These are phyloP conservation scores for Eupeodes corollae DNA, from an alignment of 1,140 invertebrate species.

Conservation along the genomic window DNA sequence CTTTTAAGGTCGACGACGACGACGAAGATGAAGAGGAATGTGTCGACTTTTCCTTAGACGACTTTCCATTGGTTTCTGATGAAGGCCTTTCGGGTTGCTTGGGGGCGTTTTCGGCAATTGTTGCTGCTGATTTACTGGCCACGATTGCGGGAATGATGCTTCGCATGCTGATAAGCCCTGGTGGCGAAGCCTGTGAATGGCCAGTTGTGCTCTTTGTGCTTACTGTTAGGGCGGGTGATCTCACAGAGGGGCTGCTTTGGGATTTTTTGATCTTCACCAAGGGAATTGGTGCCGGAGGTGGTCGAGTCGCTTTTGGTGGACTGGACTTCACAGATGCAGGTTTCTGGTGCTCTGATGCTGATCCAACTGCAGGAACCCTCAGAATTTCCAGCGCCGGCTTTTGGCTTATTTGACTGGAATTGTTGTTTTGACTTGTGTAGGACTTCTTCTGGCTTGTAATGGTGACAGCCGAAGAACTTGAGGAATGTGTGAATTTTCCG, in stretches of 20 bases:
- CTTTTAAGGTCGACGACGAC: not conserved
- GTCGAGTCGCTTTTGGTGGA: not conserved
- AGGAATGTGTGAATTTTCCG: not conserved
- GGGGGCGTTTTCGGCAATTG: too few relatives aligned
- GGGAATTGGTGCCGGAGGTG: slow-evolving; percentile 14
- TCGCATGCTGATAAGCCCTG: slow-evolving; percentile 29
- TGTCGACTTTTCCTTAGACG: not conserved
- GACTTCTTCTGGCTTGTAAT: not conserved
- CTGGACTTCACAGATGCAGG: slow-evolving; percentile 6
- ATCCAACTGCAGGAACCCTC: slow-evolving; percentile 7
- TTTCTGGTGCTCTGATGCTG: slow-evolving; percentile 7
- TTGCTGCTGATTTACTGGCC: slow-evolving; percentile 17
- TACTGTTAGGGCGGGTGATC: not conserved
- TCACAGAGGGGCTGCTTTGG: not conserved
- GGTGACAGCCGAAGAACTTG: not conserved
- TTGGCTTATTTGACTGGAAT: not conserved
- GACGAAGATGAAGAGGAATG: too few relatives aligned
- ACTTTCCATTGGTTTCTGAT: slow-evolving; percentile 5
- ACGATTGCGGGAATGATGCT: slow-evolving; percentile 14
- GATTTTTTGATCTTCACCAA: slow-evolving; percentile 7
- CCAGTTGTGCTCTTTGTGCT: slow-evolving; percentile 14
- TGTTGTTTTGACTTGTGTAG: not conserved
- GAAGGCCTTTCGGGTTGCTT: not conserved
- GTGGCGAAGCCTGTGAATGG: slow-evolving; percentile 23
- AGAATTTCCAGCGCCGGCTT: slow-evolving; percentile 26